phyloP scores from a whole-genome alignment of 1,140 invertebrate genomes.

The Psix sp. region DNA sequence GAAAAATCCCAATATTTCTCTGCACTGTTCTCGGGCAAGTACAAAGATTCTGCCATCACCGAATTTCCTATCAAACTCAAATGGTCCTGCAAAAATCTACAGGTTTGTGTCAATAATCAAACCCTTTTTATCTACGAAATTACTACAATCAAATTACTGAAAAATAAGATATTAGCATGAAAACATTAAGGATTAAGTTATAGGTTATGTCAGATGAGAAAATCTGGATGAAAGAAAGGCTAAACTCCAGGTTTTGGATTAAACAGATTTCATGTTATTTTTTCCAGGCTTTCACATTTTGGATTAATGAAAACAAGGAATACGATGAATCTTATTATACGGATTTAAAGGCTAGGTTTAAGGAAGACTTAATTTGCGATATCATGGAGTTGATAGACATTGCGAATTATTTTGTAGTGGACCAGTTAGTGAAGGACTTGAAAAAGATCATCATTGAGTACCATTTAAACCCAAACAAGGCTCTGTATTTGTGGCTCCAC shows the following conservation, averaged over 20 bases:
- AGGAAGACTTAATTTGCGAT: constrained; percentile 20
- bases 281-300: constrained; percentile 26
- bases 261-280: no score
- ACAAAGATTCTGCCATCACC: constrained; percentile 21
- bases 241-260: no score
- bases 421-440: constrained; percentile 33
- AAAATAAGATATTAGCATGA: neutral
- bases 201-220: no score
- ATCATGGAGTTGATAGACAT: constrained; percentile 40
- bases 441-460: constrained; percentile 37
- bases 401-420: constrained; percentile 40
- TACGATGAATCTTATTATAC: constrained; percentile 23
- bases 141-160: neutral
- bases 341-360: constrained; percentile 23
- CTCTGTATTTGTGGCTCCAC: constrained; percentile 26
- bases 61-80: constrained; percentile 28
- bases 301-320: constrained; percentile 36
- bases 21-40: constrained; percentile 31
- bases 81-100: constrained; percentile 30
- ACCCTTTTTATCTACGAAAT: neutral
- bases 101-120: constrained; percentile 14
- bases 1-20: constrained; percentile 38
- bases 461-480: constrained; percentile 17
- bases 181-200: constrained; percentile 9
- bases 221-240: no score